phyloP scores from a whole-genome alignment of 2,888 invertebrate genomes.

The Zele albiditarsus region DNA sequence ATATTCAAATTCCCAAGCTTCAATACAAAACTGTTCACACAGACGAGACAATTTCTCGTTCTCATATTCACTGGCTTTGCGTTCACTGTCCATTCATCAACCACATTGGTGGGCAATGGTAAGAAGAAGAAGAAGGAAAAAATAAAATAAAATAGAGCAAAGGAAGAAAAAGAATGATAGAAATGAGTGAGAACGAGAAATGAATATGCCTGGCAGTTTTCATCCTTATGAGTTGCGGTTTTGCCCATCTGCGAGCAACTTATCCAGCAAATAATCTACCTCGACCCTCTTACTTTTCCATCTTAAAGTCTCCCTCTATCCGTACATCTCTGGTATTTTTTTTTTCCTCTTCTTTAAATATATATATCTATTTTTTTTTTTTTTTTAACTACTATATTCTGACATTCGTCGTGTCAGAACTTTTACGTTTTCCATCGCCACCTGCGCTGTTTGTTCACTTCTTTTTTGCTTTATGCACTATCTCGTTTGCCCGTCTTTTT shows the following conservation, averaged over 20 bases:
- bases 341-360: constrained; percentile 29
- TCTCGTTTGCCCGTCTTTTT: constrained; percentile 21
- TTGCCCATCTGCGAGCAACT: constrained; percentile 40
- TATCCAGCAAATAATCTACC: constrained; percentile 57
- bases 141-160: constrained; percentile 34
- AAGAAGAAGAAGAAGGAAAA: constrained; percentile 33
- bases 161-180: constrained; percentile 35
- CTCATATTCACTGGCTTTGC: constrained; percentile 46
- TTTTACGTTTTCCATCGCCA: constrained; percentile 39
- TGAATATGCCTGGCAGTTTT: constrained; percentile 34
- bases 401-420: constrained; percentile 27
- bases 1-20: background rate
- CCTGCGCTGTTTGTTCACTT: constrained; percentile 6
- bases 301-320: background rate
- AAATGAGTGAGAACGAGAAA: constrained; percentile 25
- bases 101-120: constrained; percentile 10
- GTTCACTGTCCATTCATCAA: constrained; percentile 47
- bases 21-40: background rate
- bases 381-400: constrained; percentile 16
- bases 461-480: constrained; percentile 10
- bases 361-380: constrained; percentile 17
- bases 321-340: constrained; percentile 32
- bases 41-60: background rate
- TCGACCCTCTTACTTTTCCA: constrained; percentile 50
- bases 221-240: constrained; percentile 36